Conservation (phyloP, 2,113 vertebrate species). For the Pelusios castaneus region DNA sequence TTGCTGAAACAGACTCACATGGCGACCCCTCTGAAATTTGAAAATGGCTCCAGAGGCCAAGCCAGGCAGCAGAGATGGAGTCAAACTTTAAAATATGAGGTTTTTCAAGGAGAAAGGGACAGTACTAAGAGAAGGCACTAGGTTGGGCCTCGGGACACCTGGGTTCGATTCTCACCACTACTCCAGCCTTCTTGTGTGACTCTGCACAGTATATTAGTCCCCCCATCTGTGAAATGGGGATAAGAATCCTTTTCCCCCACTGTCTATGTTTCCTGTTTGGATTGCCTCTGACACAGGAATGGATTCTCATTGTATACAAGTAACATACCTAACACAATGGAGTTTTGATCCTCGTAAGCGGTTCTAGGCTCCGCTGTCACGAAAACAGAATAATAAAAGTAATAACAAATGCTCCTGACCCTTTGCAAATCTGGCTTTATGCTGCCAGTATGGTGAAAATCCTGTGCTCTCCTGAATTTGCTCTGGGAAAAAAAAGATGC, state of each 20-base stretch:
- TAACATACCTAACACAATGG: not conserved
- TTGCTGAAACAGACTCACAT: no score
- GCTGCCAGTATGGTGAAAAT: not conserved
- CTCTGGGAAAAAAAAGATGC: not conserved
- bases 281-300: not conserved
- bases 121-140: not conserved
- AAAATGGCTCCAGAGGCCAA: not conserved
- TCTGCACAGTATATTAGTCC: not conserved
- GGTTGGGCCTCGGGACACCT: not conserved
- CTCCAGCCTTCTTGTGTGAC: not conserved
- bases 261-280: not conserved
- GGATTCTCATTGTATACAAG: not conserved
- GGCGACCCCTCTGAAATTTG: not conserved
- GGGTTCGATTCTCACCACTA: not conserved
- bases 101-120: not conserved
- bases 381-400: not conserved
- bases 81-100: not conserved
- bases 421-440: not conserved
- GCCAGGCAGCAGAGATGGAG: not conserved
- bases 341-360: not conserved
- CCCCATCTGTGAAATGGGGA: not conserved
- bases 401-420: not conserved
- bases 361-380: accelerated
- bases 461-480: not conserved
- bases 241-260: not conserved